These are phyloP conservation scores for Chrysomallon squamiferum DNA, from an alignment of 1,140 invertebrate genomes.

Conservation along the genomic window DNA sequence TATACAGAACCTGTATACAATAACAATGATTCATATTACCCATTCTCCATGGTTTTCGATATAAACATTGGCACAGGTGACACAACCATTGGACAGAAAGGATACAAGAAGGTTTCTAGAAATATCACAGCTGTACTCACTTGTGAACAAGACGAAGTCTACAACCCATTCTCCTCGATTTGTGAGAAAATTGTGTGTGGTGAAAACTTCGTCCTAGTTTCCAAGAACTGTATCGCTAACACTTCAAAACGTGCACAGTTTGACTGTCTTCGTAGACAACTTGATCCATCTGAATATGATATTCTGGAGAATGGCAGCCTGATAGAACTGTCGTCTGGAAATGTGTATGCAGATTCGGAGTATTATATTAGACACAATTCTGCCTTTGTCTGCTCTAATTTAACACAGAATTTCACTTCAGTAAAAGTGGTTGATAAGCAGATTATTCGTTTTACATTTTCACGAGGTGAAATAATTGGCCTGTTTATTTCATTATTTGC, in stretches of 20 bases:
- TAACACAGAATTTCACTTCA: background rate
- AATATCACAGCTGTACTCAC: background rate
- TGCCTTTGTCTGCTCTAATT: background rate
- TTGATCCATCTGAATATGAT: background rate
- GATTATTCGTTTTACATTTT: conserved; percentile 18
- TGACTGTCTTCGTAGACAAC: background rate
- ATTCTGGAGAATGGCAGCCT: background rate
- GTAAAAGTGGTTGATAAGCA: background rate
- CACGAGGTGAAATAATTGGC: conserved; percentile 26
- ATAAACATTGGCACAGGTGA: conserved; percentile 14
- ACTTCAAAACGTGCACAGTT: too few species aligned
- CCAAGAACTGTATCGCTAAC: background rate
- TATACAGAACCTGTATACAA: background rate
- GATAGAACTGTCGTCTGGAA: background rate
- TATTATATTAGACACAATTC: background rate
- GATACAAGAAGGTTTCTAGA: background rate
- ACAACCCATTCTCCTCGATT: background rate
- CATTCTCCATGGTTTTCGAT: conserved; percentile 36
- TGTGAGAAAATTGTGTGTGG: background rate
- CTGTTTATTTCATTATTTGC: conserved; percentile 32
- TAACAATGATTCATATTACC: background rate
- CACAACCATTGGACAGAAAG: conserved; percentile 1
- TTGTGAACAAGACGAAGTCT: background rate
- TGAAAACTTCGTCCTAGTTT: background rate
- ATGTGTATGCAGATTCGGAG: background rate